These are phyloP conservation scores for Sternotherus odoratus DNA, from an alignment of 2,797 vertebrate species.

Conservation along the genomic window DNA sequence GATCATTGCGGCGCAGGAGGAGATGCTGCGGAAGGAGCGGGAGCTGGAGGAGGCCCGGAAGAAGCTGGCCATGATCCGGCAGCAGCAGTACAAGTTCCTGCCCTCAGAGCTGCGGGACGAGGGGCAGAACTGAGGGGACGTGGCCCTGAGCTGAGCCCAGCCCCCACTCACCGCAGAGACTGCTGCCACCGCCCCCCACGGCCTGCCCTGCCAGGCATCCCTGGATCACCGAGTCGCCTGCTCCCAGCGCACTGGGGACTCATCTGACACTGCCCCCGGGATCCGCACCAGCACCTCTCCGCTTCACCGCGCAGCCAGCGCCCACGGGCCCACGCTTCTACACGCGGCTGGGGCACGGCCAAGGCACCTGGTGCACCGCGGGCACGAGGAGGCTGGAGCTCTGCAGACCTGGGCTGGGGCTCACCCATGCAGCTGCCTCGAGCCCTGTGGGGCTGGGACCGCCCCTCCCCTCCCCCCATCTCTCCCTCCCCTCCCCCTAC, in stretches of 20 bases:
- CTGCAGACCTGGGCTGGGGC: conserved; percentile 6
- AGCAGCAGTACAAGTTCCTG: conserved; percentile 98
- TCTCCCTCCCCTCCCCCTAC: too few relatives aligned
- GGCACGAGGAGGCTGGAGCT: neutral
- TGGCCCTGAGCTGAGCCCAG: neutral
- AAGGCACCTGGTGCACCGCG: neutral
- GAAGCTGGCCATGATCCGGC: conserved; percentile 94
- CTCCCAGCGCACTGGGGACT: neutral
- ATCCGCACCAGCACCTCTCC: neutral
- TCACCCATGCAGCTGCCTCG: too few relatives aligned
- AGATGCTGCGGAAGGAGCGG: conserved; percentile 96
- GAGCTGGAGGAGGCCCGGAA: conserved; percentile 95
- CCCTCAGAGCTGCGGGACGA: conserved; percentile 94
- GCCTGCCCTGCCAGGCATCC: neutral
- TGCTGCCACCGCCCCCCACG: conserved; percentile 66
- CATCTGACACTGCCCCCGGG: neutral
- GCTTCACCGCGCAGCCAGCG: conserved; percentile 13
- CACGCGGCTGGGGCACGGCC: neutral
- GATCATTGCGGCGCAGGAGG: conserved; percentile 98
- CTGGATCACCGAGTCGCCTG: conserved; percentile 44
- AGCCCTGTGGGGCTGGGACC: neutral
- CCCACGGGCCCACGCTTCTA: neutral
- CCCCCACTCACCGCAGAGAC: conserved; percentile 68
- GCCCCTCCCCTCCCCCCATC: too few relatives aligned
- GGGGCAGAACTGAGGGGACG: conserved; percentile 83